Base-by-base conservation (phyloP, 2,113 vertebrate species). In the Prolemur simus region DNA sequence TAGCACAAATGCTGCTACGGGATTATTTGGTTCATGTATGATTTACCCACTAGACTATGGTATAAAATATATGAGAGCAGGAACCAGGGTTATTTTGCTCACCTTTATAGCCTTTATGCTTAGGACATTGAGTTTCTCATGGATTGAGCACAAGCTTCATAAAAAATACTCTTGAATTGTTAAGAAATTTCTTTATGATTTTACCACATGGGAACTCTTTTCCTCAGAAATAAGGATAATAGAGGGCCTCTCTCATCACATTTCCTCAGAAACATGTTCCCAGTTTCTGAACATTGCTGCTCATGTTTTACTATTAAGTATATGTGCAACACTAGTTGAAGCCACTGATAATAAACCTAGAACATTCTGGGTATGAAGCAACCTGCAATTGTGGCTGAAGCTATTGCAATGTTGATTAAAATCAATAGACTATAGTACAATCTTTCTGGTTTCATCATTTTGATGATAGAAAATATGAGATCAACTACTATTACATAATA, bases 371-470 rank as follows among this genome's bases (percentile, higher is more conserved):
- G 0, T 37, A 66, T 34, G 29, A 93, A 80, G 39, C 20, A 74
- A 34, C 17, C 32, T 77, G 10, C 0, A 71, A 27, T 42, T 37
- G 20, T 56, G 54, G n/a, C 8, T 78, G 6, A 73, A 54, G 12
- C 29, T 47, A 76, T 25, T 81, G 47, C 2, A 32, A 29, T 86
- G 56, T 29, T 89, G 84, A 78, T 88, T 87, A 64, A 23, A 78
- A 47, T 23, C 27, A 90, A 52, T 45, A 6, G 18, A 29, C 6
- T 12, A 27, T 10, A 64, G 42, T 68, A 66, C 0, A 60, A 4
- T 47, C 3, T 78, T 92, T 83, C 66, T 47, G 34, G 73, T 86
- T 80, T 91, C 52, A 91, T 96, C 25, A 54, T 89, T 83, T 91
- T 90, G 29, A 45, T 64, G 29, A 21, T 39, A 56, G 37, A 89